phyloP scores from a whole-genome alignment of 1,140 invertebrate genomes.

The Sinella curviseta region DNA sequence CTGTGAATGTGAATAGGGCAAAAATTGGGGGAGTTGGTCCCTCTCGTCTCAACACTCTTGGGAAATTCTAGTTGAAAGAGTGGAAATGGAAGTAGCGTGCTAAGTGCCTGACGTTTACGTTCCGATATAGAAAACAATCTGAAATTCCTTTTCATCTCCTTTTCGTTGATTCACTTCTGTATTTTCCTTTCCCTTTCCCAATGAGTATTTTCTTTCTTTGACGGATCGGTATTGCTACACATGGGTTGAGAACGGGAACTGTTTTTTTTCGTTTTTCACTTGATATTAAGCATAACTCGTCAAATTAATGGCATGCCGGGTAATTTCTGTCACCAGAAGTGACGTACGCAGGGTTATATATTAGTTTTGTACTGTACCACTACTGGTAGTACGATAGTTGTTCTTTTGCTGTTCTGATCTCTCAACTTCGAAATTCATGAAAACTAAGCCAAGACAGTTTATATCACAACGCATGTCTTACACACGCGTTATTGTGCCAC shows the following conservation, averaged over 20 bases:
- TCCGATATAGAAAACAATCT: conserved; percentile 18
- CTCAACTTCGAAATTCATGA: too few relatives aligned
- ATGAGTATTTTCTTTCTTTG: neutral
- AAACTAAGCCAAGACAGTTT: too few relatives aligned
- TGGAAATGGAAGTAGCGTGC: neutral
- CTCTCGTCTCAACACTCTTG: conserved; percentile 13
- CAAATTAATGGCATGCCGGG: conserved; percentile 5
- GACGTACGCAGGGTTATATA: neutral
- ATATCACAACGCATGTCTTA: too few relatives aligned
- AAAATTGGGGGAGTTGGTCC: neutral
- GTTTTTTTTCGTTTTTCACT: neutral
- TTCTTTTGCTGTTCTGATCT: too few relatives aligned
- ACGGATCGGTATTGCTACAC: neutral
- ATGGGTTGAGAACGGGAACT: neutral
- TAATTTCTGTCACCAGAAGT: conserved; percentile 24
- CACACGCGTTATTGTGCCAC: too few relatives aligned
- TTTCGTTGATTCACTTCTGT: neutral
- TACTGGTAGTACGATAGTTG: neutral
- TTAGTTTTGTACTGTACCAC: neutral
- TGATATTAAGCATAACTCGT: conserved; percentile 2
- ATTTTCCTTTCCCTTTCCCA: neutral
- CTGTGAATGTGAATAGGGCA: neutral
- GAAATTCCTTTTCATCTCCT: conserved; percentile 21
- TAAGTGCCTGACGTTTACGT: conserved; percentile 24
- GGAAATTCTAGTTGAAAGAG: conserved; percentile 4